Evolutionary conservation across 1,140 invertebrate genomes (phyloP), one percentile per base, ranked within the genome.

Genomic region (Oppia nitens): DNA sequence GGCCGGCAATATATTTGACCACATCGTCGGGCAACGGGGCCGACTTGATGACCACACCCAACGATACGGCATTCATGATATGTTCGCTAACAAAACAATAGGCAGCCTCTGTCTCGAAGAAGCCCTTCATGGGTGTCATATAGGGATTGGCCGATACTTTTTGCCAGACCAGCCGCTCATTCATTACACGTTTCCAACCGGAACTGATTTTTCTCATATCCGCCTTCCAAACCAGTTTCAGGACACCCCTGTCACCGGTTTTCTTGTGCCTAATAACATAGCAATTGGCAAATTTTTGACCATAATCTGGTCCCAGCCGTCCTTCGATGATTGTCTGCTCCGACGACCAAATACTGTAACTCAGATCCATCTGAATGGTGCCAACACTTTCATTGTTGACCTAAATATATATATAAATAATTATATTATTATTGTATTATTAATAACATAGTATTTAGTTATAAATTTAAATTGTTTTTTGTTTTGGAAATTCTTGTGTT

Each of bases 51-150:
- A 50, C 49, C 4, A 25, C 24, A 25, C 20, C 12, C 49, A 50
- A 9, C 6, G 20, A 50, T 9, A 20, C 20, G 4, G 20, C 20
- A 50, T 50, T n/a, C 6, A 12, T 6, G 11, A 50, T 48, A 53
- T 28, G 32, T 21, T 59, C 25, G 24, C 28, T 55, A 3, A 59
- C 48, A 48, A 59, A 59, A 56, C 57, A 59, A 26, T 52, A 59
- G 50, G 49, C 50, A n/a, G 17, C 2, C n/a, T 59, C 50, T 12
- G 57, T 59, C 23, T 59, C 48, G 17, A 59, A 53, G 28, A 59
- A 59, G 1, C 48, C 52, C 11, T 50, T 53, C 6, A 59, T n/a
- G n/a, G 48, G 27, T 21, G 56, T 26, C 6, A 54, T 48, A 26
- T 59, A 20, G 14, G 57, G 57, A 21, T 59, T 51, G 2, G 20